A percentile compares a stretch with the other conserved stretches of the same genome.
These are phyloP conservation scores for Chelonus formosanus DNA, from an alignment of 2,888 invertebrate genomes.

Conservation along the genomic window DNA sequence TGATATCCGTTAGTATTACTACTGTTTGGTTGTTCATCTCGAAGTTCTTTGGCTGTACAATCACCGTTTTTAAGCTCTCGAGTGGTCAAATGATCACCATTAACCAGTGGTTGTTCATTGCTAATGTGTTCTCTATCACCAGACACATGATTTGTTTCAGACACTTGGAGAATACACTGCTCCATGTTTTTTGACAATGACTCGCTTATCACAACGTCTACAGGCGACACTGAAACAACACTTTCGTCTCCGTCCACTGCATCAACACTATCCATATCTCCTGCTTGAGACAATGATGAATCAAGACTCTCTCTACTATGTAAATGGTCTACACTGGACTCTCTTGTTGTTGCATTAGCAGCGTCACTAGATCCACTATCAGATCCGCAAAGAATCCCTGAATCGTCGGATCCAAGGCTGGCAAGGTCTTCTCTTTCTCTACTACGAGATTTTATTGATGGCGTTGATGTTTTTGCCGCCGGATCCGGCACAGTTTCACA, in stretches of 20 bases:
- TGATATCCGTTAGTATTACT: slow-evolving; percentile 41
- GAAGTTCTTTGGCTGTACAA: slow-evolving; percentile 43
- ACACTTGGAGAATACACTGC: slow-evolving; percentile 48
- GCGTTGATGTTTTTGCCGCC: slow-evolving; percentile 40
- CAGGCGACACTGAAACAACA: slow-evolving; percentile 54
- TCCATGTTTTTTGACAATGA: slow-evolving; percentile 18
- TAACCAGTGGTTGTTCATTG: slow-evolving; percentile 34
- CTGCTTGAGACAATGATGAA: slow-evolving; percentile 70
- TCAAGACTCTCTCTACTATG: slow-evolving; percentile 81
- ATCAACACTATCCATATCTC: slow-evolving; percentile 60
- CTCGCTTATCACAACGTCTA: slow-evolving; percentile 39
- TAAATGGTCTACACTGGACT: slow-evolving; percentile 67
- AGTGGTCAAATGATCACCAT: slow-evolving; percentile 19
- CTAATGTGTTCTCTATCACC: slow-evolving; percentile 32
- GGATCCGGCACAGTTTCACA: slow-evolving; percentile 65
- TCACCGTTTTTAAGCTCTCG: slow-evolving; percentile 37
- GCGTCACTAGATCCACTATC: slow-evolving; percentile 67
- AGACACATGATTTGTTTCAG: slow-evolving; percentile 23
- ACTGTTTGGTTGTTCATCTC: slow-evolving; percentile 43
- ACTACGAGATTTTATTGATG: slow-evolving; percentile 59
- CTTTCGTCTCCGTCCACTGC: slow-evolving; percentile 61
- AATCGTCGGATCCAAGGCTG: slow-evolving; percentile 81
- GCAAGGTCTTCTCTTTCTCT: slow-evolving; percentile 70
- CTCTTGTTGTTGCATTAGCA: slow-evolving; percentile 63
- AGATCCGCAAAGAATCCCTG: slow-evolving; percentile 76